Percentiles rank a stretch among this genome's conserved stretches.
Evolutionary conservation across 2,113 vertebrate genomes (phyloP).

Genomic region (Meleagris gallopavo): DNA sequence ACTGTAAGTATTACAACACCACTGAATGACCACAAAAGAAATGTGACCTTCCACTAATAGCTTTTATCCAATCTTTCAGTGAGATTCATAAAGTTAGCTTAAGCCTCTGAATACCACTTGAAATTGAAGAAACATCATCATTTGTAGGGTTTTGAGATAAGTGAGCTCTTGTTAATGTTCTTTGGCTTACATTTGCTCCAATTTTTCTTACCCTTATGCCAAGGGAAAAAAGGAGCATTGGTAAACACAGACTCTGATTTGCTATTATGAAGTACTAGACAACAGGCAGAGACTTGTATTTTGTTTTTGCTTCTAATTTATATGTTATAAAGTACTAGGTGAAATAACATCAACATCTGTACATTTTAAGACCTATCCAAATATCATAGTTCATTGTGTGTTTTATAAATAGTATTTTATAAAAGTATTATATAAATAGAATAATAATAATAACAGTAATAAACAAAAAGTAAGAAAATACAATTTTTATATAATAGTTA

Average conservation of each 20-base stretch:
- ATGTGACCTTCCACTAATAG: neutral
- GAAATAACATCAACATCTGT: neutral
- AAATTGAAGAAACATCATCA: neutral
- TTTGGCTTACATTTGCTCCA: neutral
- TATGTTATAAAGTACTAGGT: neutral
- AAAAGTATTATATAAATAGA: neutral
- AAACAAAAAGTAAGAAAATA: neutral
- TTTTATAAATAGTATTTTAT: too few relatives aligned
- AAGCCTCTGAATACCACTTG: neutral
- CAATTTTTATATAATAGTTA: neutral
- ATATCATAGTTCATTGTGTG: neutral
- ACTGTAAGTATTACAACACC: neutral
- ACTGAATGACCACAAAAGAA: neutral
- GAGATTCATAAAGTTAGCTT: neutral
- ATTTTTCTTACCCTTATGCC: neutral
- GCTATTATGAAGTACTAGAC: neutral
- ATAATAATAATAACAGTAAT: too few relatives aligned
- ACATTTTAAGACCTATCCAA: neutral
- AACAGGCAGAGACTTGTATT: neutral
- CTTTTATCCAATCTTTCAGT: neutral
- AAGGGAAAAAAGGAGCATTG: neutral
- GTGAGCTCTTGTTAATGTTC: neutral
- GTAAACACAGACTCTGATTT: neutral
- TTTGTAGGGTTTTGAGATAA: neutral
- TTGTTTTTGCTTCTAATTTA: neutral